Evolutionary conservation across 2,797 vertebrate species (phyloP), one percentile per base, ranked within the genome.

Genomic region (Esox masquinongy): DNA sequence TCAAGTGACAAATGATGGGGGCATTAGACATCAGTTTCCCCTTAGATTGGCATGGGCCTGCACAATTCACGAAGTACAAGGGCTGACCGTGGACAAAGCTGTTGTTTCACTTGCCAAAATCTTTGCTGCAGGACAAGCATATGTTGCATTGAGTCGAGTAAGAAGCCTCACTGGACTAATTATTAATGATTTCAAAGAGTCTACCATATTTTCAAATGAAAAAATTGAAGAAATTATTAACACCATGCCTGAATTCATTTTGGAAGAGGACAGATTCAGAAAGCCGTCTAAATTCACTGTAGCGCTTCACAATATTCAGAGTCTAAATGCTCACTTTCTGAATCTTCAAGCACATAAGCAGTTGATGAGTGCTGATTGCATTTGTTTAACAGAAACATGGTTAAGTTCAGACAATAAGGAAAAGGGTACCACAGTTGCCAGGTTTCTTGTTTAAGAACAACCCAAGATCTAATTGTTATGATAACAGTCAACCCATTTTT

Each of bases 11-110:
- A 50, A 9, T 2, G 26, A 16, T 43, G 76, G 76, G 50, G 79
- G 68, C 1, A 19, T 78, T 1, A 63, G 76, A 53, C 70, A 29
- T 14, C 70, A 79, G 2, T 76, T 63, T 68, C 50, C 78, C 67
- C 12, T 76, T 1, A 79, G 14, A 26, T 16, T 75, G 36, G 73
- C 74, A 7, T 75, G 74, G 74, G 78, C 73, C 17, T 75, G 59
- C 19, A 79, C 78, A 43, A 61, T 76, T 31, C 78, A 73, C 15
- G 76, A 79, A 67, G 74, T 79, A 24, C 73, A 79, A 67, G 77
- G 77, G 6, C 24, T 79, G 5, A 73, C 78, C 7, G 74, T 72
- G 4, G 39, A 79, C 19, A 68, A 75, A 53, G 61, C 74, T 14
- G 49, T 67, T 26, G 70, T 80, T 22, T 80, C 78, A 24, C 9